phyloP scores from a whole-genome alignment of 92 coral and sea anemone genomes.

The Phenganax subtilis region DNA sequence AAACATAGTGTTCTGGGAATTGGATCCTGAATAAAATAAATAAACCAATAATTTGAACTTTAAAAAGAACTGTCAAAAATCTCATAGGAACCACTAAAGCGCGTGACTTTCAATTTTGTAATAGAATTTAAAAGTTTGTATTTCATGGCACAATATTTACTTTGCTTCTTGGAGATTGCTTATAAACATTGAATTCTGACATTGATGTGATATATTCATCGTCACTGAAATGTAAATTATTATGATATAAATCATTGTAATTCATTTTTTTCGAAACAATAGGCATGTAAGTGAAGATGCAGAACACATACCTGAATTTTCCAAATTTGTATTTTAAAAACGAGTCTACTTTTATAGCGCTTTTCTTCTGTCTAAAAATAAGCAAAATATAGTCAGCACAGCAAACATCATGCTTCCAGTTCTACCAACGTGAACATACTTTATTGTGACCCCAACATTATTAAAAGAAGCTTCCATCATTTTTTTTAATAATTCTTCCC shows the following conservation, averaged over 20 bases:
- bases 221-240: conserved; percentile 60
- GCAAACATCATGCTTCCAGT: not conserved
- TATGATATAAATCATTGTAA: not conserved
- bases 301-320: conserved; percentile 65
- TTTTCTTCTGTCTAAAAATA: conserved; percentile 66
- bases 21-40: conserved; percentile 63
- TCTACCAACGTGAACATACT: conserved; percentile 46
- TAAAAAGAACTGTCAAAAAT: conserved; percentile 4
- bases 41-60: not conserved
- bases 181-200: conserved; percentile 96
- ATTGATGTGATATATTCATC: conserved; percentile 88
- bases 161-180: conserved; percentile 62
- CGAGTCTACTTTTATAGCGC: conserved; percentile 81
- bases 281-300: not conserved
- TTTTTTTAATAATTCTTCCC: conserved; percentile 83
- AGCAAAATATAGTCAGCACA: not conserved
- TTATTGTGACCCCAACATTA: conserved; percentile 68
- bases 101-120: not conserved
- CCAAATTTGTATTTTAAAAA: conserved; percentile 90
- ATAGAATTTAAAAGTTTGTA: not conserved
- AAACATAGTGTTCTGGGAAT: conserved; percentile 81
- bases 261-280: not conserved
- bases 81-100: not conserved
- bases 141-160: conserved; percentile 52
- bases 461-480: conserved; percentile 84